Base-by-base conservation (phyloP, 1,140 invertebrate species). In the Ceratina calcarata region DNA sequence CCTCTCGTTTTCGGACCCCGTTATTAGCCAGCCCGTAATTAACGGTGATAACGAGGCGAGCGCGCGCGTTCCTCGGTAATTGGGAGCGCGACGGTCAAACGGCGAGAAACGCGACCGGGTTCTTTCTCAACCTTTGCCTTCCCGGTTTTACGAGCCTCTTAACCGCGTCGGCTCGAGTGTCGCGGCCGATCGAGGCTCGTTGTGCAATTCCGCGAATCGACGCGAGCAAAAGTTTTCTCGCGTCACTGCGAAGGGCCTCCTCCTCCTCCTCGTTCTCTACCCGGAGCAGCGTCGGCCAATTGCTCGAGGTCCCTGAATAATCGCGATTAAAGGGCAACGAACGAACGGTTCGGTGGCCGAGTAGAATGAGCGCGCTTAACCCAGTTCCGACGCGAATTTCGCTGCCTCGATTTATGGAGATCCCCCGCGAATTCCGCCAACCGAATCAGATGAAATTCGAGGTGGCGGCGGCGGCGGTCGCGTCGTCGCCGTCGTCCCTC, bases 381-480 rank as follows among this genome's bases (percentile, higher is more conserved):
- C 82, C 78, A 85, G 79, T 84, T 84, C 55, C 82, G 51, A 71
- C 67, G 45, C 61, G 71, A 76, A 79, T 74, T 74, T 57, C 55
- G 55, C 55, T 69, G 68, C 15, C 53, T 64, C 22, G 45, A 60
- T 74, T 64, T 24, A 61, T 57, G 65, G 57, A 65, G 73, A 78
- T 64, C 53, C 81, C 20, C 58, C 71, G 58, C 55, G 67, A 69
- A 83, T 85, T 81, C 78, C 82, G 68, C 49, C 18, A 45, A 53
- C 51, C 68, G 78, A 76, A 84, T 85, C 84, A 76, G 77, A 69
- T 76, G 51, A 69, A 81, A 83, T 84, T 75, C 67, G 78, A 62
- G 81, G 70, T 65, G 76, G 32, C 70, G 57, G 53, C 60, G 62
- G 67, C n/a, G n/a, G n/a, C 73, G 76, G 49, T 45, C 60, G 60